phyloP scores from a whole-genome alignment of 2,888 invertebrate genomes.

The Drosophila limbata region DNA sequence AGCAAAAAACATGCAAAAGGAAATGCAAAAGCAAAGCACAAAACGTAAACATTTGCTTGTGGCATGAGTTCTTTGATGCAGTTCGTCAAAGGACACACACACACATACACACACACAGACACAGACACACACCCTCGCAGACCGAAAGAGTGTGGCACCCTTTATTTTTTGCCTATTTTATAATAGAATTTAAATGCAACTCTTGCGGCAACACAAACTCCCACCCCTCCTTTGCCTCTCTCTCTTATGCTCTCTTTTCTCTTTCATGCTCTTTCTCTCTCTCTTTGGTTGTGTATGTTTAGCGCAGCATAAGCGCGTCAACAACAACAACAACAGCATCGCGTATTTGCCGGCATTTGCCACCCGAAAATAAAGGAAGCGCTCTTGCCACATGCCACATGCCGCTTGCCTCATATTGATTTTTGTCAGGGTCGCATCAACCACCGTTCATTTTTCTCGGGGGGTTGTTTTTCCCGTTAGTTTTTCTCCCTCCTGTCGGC shows the following conservation, averaged over 20 bases:
- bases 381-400: constrained; percentile 35
- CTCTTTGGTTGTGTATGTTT: constrained; percentile 29
- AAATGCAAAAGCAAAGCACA: constrained; percentile 32
- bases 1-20: constrained; percentile 39
- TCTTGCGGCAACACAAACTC: constrained; percentile 54
- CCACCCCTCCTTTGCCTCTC: constrained; percentile 5
- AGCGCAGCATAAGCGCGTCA: constrained; percentile 52
- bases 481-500: constrained; percentile 49
- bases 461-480: constrained; percentile 69
- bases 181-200: constrained; percentile 80
- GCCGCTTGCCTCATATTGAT: constrained; percentile 59
- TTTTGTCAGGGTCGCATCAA: constrained; percentile 64
- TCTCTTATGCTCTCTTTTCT: constrained; percentile 1
- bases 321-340: constrained; percentile 29
- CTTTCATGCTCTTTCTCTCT: constrained; percentile 1
- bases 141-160: constrained; percentile 13
- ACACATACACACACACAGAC: constrained; percentile 9
- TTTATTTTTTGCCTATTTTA: constrained; percentile 50
- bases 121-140: constrained; percentile 3
- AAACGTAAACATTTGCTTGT: constrained; percentile 64
- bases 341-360: constrained; percentile 46
- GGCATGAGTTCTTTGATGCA: constrained; percentile 66
- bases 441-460: constrained; percentile 47
- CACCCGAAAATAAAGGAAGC: constrained; percentile 22
- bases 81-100: constrained; percentile 42